Conservation (phyloP, 2,888 invertebrate species). For the Amorpha juglandis region DNA sequence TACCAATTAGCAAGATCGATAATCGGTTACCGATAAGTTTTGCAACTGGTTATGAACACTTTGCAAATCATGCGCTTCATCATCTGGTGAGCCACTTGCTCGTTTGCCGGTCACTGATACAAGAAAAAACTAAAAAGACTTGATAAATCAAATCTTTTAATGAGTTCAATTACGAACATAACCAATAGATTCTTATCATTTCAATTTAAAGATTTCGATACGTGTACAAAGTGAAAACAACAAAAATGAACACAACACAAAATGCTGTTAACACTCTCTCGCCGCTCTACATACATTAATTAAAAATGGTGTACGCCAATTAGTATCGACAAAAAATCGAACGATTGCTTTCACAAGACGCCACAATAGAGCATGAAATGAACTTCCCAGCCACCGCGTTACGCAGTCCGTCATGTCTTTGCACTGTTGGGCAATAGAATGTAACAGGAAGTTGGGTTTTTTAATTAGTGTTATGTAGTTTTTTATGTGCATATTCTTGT, state of each 20-base stretch:
- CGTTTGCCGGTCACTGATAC: too few species aligned
- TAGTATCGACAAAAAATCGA: slow-evolving; percentile 32
- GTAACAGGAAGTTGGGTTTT: neutral
- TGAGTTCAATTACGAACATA: neutral
- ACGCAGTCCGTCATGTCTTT: slow-evolving; percentile 52
- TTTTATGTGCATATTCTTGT: too few species aligned
- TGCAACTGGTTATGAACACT: too few species aligned
- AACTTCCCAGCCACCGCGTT: slow-evolving; percentile 72
- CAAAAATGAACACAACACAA: neutral
- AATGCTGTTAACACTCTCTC: neutral
- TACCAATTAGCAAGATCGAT: too few species aligned
- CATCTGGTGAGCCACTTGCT: too few species aligned
- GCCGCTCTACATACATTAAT: slow-evolving; percentile 4
- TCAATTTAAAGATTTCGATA: neutral
- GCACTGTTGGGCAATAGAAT: slow-evolving; percentile 7
- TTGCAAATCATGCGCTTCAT: too few species aligned
- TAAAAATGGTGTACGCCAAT: slow-evolving; percentile 24
- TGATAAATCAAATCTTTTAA: neutral
- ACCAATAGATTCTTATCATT: neutral
- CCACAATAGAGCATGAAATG: slow-evolving; percentile 79
- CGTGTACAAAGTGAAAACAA: neutral
- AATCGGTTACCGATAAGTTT: too few species aligned
- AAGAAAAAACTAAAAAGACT: neutral
- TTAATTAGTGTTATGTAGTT: neutral
- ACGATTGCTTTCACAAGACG: slow-evolving; percentile 72